Conservation (phyloP, 2,797 vertebrate genomes). For the Periophthalmus magnuspinnatus region DNA sequence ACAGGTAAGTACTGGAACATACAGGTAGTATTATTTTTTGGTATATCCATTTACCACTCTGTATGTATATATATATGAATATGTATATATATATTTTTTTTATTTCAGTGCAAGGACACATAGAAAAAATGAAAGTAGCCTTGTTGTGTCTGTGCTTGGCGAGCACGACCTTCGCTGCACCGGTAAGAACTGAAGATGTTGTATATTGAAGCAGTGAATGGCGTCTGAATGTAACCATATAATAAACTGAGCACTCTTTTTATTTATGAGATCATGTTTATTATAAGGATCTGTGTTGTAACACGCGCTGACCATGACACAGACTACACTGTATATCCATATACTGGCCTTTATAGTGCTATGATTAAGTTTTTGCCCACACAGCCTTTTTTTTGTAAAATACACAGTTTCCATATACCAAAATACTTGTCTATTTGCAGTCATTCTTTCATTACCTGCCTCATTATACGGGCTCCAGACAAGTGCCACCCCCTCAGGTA, state of each 20-base stretch:
- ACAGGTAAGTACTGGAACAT: constrained; percentile 52
- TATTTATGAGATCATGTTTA: neutral
- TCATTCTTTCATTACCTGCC: constrained; percentile 71
- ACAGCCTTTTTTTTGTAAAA: neutral
- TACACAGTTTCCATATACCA: neutral
- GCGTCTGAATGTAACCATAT: no score
- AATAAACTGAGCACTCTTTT: no score
- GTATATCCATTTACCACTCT: neutral
- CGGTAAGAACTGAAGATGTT: constrained; percentile 60
- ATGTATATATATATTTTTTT: constrained; percentile 4
- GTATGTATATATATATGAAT: no score
- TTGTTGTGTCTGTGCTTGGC: constrained; percentile 71
- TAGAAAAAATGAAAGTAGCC: constrained; percentile 66
- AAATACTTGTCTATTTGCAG: constrained; percentile 46
- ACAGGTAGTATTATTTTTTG: neutral
- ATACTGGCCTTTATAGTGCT: neutral
- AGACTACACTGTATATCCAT: neutral
- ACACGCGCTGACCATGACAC: neutral
- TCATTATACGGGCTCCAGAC: constrained; percentile 63
- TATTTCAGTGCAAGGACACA: constrained; percentile 30
- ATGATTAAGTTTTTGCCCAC: no score
- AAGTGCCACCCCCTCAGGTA: constrained; percentile 60
- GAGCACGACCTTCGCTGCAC: constrained; percentile 64
- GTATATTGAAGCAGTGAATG: no score
- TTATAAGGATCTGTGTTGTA: neutral